Evolutionary conservation across 2,888 invertebrate species (phyloP).

Genomic region (Drosophila niveifrons): DNA sequence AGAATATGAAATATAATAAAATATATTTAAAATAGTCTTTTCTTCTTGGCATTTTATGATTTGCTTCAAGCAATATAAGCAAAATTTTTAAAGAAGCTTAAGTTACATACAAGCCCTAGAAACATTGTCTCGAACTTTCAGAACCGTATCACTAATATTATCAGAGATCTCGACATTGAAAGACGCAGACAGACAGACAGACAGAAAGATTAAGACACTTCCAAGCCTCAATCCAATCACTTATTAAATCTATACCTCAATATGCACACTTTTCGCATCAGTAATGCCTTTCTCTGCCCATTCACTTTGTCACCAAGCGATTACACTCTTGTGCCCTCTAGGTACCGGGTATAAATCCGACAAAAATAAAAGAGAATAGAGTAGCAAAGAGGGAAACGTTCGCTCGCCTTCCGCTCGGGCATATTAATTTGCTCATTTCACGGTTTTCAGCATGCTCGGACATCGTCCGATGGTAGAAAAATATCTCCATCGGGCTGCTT

Average conservation of each 20-base stretch:
- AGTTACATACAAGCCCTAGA: not conserved
- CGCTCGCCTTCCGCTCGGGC: constrained; percentile 4
- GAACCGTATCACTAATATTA: not conserved
- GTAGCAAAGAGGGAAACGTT: not conserved
- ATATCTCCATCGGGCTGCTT: constrained; percentile 59
- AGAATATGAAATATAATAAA: too few species aligned
- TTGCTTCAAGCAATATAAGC: too few species aligned
- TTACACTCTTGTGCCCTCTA: not conserved
- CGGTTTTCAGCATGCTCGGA: constrained; percentile 53
- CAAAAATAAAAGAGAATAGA: not conserved
- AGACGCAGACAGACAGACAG: too few species aligned
- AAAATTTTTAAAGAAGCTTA: too few species aligned
- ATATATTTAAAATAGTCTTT: too few species aligned
- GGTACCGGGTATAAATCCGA: not conserved
- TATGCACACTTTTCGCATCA: not conserved
- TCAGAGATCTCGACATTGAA: not conserved
- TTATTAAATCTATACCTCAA: not conserved
- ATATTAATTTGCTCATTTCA: constrained; percentile 75
- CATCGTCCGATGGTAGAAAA: constrained; percentile 58
- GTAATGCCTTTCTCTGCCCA: not conserved
- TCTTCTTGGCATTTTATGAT: too few species aligned
- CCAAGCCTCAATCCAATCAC: not conserved
- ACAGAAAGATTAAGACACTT: not conserved
- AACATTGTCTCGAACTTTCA: not conserved
- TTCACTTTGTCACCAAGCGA: not conserved